Evolutionary conservation across 2,888 invertebrate genomes (phyloP).

Genomic region (Drosophila pseudotakahashii): DNA sequence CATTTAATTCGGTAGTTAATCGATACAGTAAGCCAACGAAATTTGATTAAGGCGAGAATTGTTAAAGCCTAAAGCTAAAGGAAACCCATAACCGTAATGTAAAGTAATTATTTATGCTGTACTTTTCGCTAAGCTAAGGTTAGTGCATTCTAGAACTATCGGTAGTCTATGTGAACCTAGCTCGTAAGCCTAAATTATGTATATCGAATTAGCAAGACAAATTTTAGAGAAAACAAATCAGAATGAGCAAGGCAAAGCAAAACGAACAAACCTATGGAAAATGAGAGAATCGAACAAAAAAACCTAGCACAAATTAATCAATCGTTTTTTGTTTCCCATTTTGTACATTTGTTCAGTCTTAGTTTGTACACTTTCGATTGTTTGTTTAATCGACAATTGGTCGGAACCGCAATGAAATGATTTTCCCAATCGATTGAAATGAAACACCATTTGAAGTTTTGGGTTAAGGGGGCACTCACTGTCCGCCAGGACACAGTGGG

Average conservation of each 20-base stretch:
- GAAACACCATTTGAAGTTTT: conserved; percentile 61
- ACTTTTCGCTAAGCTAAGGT: conserved; percentile 82
- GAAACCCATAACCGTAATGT: conserved; percentile 50
- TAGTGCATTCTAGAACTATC: conserved; percentile 83
- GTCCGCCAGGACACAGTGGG: conserved; percentile 44
- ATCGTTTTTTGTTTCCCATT: conserved; percentile 57
- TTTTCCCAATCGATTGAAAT: conserved; percentile 42
- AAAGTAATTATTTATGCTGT: conserved; percentile 78
- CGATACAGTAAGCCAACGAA: conserved; percentile 36
- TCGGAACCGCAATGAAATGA: conserved; percentile 45
- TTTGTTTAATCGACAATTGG: conserved; percentile 44
- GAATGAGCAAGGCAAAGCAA: conserved; percentile 29
- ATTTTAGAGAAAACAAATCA: conserved; percentile 68
- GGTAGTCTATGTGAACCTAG: conserved; percentile 74
- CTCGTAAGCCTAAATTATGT: conserved; percentile 71
- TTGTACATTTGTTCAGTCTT: conserved; percentile 33
- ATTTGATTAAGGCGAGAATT: conserved; percentile 57
- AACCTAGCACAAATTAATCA: conserved; percentile 73
- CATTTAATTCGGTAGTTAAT: conserved; percentile 19
- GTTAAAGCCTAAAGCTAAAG: conserved; percentile 57
- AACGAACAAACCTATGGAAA: conserved; percentile 31
- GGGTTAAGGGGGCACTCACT: conserved; percentile 43
- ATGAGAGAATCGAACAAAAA: conserved; percentile 47
- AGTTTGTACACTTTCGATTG: conserved; percentile 27
- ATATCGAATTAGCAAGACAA: conserved; percentile 74